Conservation (phyloP, 1,140 invertebrate species). For the Drosophila navojoa region DNA sequence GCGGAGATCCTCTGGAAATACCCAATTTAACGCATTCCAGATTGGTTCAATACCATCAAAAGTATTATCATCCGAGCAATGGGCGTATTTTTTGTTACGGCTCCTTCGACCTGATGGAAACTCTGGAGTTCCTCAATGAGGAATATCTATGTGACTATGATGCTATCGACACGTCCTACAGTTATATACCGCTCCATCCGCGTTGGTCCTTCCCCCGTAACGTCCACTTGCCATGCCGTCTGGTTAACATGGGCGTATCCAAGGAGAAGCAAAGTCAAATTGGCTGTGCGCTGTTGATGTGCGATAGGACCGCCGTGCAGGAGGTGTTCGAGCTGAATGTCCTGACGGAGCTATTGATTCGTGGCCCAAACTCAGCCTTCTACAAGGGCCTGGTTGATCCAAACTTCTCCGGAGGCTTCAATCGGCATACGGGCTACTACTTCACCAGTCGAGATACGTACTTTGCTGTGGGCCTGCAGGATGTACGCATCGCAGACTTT, state of each 20-base stretch:
- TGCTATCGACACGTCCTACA: conserved; percentile 86
- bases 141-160: conserved; percentile 88
- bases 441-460: conserved; percentile 90
- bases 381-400: conserved; percentile 94
- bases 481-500: conserved; percentile 90
- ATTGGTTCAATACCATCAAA: conserved; percentile 92
- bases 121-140: conserved; percentile 90
- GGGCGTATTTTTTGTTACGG: conserved; percentile 95
- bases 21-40: conserved; percentile 91
- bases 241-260: conserved; percentile 91
- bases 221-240: conserved; percentile 88
- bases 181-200: conserved; percentile 88
- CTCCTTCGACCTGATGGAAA: conserved; percentile 91
- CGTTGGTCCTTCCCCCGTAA: conserved; percentile 88
- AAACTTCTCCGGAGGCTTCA: conserved; percentile 92
- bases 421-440: conserved; percentile 88
- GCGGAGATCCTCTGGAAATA: conserved; percentile 94
- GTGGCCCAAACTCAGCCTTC: conserved; percentile 95
- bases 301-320: conserved; percentile 90
- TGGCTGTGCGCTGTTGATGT: conserved; percentile 90
- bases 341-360: conserved; percentile 90
- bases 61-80: conserved; percentile 96
- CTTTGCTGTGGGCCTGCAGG: conserved; percentile 93
- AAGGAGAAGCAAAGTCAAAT: conserved; percentile 92
- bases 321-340: conserved; percentile 91